Percentiles rank a stretch among this genome's conserved stretches.
These are phyloP conservation scores for Regulus satrapa DNA, from an alignment of 2,113 vertebrate species.

Conservation along the genomic window DNA sequence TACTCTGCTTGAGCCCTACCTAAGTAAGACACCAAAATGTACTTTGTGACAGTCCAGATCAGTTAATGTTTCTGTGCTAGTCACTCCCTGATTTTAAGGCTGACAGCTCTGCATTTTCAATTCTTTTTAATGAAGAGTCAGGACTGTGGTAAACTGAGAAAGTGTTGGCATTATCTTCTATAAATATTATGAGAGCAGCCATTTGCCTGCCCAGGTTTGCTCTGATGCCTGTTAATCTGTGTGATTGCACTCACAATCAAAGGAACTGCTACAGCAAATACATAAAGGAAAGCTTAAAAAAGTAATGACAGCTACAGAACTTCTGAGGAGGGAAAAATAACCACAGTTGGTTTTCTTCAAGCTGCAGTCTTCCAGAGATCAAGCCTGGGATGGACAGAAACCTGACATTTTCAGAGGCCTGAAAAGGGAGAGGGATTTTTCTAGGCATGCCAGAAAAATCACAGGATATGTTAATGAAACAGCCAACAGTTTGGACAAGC, in stretches of 20 bases:
- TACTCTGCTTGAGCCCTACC: conserved; percentile 2
- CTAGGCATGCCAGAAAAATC: not conserved
- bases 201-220: not conserved
- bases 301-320: not conserved
- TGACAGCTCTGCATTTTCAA: not conserved
- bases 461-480: not conserved
- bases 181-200: not conserved
- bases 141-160: not conserved
- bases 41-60: not conserved
- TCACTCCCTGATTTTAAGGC: not conserved
- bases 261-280: not conserved
- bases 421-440: not conserved
- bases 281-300: not conserved
- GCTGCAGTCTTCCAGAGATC: not conserved
- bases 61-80: not conserved
- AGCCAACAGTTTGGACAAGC: not conserved
- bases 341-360: not conserved
- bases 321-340: not conserved
- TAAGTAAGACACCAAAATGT: conserved; percentile 11
- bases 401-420: not conserved
- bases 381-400: not conserved
- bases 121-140: not conserved
- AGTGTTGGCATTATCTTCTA: not conserved
- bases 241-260: not conserved
- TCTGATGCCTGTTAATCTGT: not conserved